Evolutionary conservation across 2,888 invertebrate genomes (phyloP), one percentile per base, ranked within the genome.

Genomic region (Prosapia bicincta): DNA sequence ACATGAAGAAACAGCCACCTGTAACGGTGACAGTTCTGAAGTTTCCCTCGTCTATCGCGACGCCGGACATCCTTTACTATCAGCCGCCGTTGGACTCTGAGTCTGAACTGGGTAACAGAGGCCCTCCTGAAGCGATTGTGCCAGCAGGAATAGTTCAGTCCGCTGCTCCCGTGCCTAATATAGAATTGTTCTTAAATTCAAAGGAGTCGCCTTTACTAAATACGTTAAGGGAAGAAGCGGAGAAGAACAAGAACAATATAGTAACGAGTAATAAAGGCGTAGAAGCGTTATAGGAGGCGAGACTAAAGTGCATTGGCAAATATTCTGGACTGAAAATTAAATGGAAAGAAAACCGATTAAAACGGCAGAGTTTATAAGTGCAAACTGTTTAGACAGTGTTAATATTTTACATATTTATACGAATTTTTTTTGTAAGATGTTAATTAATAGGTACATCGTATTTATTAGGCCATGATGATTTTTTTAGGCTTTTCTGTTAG

Each of bases 111-210:
- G 82, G 81, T 24, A 81, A 82, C 79, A 77, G 82, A 66, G 80
- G 81, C 38, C 82, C 82, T 0, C 83, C 83, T 0, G 82, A 83
- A 70, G 83, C 84, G 2, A 80, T 86, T 54, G 83, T 84, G n/a
- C 86, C 86, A 15, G 86, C 85, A 3, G 86, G 86, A 15, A 86
- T 86, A 74, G 85, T 86, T 2, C 86, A 86, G 79, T 86, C 86
- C 5, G 84, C 85, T 6, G 85, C 85, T 71, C 86, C 86, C 0
- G 80, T 83, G 32, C 81, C 83, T 5, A 83, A 81, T 73, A 81
- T 84, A 81, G 26, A 83, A 81, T 73, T 81, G 83, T 87, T 87
- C 82, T 81, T 83, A 75, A 86, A 86, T 80, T 84, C 86, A 24
- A 86, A 86, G 79, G 86, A 83, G 75, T 82, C 81, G 3, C 78